Conservation (phyloP, 2,113 vertebrate genomes). For the Brachypodius melanocephalos region DNA sequence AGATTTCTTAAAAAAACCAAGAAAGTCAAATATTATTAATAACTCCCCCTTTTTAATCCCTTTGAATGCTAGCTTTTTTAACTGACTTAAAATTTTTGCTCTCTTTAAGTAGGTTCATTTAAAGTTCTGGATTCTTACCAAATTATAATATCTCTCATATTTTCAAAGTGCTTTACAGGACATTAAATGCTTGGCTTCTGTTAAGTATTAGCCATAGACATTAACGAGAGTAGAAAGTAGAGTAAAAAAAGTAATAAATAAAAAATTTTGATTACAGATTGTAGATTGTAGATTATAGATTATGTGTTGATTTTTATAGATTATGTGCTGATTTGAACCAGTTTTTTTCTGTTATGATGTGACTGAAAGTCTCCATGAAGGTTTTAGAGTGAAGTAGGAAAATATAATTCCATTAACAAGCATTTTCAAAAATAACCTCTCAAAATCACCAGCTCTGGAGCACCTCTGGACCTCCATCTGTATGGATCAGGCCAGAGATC, state of each 20-base stretch:
- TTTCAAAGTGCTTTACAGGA: neutral
- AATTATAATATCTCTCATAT: neutral
- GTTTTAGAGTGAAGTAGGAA: neutral
- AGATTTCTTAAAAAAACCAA: neutral
- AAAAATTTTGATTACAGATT: neutral
- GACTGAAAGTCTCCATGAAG: neutral
- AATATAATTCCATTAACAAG: neutral
- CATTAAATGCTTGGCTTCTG: neutral
- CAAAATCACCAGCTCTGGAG: neutral
- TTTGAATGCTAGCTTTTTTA: neutral
- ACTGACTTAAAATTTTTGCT: neutral
- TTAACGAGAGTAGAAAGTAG: neutral
- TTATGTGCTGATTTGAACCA: neutral
- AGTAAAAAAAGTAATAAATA: neutral
- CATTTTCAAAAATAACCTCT: neutral
- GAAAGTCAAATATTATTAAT: neutral
- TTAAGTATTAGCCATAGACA: neutral
- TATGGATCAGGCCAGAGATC: neutral
- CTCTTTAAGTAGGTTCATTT: neutral
- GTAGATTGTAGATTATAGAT: neutral
- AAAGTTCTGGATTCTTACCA: neutral
- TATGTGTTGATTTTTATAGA: neutral
- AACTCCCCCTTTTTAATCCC: accelerated
- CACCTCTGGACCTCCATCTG: neutral
- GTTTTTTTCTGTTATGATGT: neutral